Evolutionary conservation across 2,113 vertebrate genomes (phyloP), one percentile per base, ranked within the genome.

Genomic region (Mustela lutreola): DNA sequence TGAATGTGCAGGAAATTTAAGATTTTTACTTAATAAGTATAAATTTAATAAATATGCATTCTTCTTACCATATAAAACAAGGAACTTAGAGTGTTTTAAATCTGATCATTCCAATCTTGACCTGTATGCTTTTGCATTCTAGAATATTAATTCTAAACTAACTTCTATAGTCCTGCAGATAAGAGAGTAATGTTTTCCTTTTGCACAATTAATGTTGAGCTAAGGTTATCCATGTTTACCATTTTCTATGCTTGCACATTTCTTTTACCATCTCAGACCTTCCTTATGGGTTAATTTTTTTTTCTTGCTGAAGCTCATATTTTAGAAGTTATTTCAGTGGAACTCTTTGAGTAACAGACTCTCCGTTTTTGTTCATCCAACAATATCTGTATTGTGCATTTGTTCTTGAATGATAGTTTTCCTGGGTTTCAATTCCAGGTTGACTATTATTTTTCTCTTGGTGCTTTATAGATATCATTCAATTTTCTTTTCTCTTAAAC

Each of bases 241-340:
- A 16, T 80, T 88, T 96, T 82, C 48, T 84, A 10, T 67, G 24
- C 16, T 84, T 60, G 36, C 10, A 31, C 4, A 4, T 12, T 63
- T 2, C n/a, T 84, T 71, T 9, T 56, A 53, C 45, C 2, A 45
- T 70, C 16, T 92, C 36, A 63, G 21, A 28, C 14, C 14, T 89
- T 80, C 48, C 28, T 71, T 76, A 36, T 73, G 70, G 70, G 28
- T 62, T 83, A 12, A 18, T 78, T 33, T 83, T 92, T 33, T 33
- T 11, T 81, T 70, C 28, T 82, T 71, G 67, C 11, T 10, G 58
- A 96, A 91, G 33, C 18, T n/a, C 16, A 33, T 48, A 71, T 62
- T 97, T 53, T 79, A 73, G 50, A 95, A 71, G 45, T 94, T 58
- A 65, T 67, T 89, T 94, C 76, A 70, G 56, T 36, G 5, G 26